Conservation (phyloP, 1,140 invertebrate species). For the Cydia pomonella region DNA sequence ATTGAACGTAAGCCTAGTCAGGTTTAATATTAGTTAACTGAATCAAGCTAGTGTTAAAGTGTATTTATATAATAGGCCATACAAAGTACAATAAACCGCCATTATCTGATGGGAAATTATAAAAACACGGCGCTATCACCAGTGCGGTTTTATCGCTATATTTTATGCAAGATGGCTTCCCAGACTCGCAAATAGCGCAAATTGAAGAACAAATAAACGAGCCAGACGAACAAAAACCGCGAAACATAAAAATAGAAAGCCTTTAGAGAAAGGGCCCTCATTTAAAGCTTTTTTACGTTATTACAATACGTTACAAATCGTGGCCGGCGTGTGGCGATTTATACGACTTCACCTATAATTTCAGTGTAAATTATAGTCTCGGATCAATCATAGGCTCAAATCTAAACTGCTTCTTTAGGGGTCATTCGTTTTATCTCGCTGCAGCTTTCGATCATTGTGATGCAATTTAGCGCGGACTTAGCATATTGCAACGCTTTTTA, state of each 20-base stretch:
- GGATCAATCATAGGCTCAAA: constrained; percentile 39
- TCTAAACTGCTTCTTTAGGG: constrained; percentile 32
- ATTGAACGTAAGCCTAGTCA: constrained; percentile 2
- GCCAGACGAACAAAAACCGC: constrained; percentile 40
- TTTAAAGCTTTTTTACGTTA: constrained; percentile 57
- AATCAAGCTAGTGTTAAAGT: constrained; percentile 10
- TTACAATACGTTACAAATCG: constrained; percentile 59
- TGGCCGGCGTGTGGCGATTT: constrained; percentile 47
- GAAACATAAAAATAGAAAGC: constrained; percentile 62
- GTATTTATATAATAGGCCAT: constrained; percentile 23
- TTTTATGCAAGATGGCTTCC: constrained; percentile 21
- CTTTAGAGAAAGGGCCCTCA: constrained; percentile 64
- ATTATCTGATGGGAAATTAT: constrained; percentile 22
- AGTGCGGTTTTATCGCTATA: not conserved
- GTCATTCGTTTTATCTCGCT: constrained; percentile 28
- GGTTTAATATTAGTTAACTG: not conserved
- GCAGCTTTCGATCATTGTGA: constrained; percentile 9
- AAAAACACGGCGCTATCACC: not conserved
- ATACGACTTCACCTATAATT: constrained; percentile 64
- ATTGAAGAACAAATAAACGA: constrained; percentile 43
- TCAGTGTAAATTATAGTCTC: constrained; percentile 50
- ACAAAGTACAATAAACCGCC: constrained; percentile 14
- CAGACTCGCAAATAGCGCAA: constrained; percentile 27
- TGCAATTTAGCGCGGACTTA: not conserved
- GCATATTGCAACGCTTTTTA: constrained; percentile 17